Evolutionary conservation across 2,888 invertebrate species (phyloP), one percentile per base, ranked within the genome.

Genomic region (Tigriopus californicus): DNA sequence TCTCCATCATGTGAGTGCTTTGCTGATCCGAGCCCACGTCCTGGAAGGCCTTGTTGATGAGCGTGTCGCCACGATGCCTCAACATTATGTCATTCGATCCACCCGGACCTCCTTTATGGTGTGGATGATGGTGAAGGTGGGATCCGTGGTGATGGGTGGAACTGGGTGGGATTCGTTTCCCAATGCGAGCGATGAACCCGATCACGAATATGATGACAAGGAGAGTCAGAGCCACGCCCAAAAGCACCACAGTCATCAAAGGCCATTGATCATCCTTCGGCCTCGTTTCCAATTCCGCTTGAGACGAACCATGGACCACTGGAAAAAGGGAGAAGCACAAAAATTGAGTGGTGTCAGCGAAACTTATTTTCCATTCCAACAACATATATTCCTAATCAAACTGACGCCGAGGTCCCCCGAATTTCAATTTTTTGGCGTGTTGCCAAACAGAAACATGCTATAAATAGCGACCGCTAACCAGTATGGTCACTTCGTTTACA

Each of bases 141-240:
- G 44, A n/a, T n/a, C 44, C 18, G 10, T 44, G 41, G 41, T 13
- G 44, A 18, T 44, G n/a, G 44, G 44, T 18, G 15, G 44, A 44
- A 18, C 15, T 18, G 15, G 18, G 15, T n/a, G 44, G 15, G 15
- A 18, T 18, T n/a, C 15, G 15, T 18, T n/a, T 18, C 44, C 15
- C 44, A 18, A 18, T 18, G 15, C 44, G n/a, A 41, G 54, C 54
- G 41, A 54, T 24, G 25, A 54, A 11, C 15, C 33, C 54, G 41
- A 54, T 54, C 40, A 41, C 54, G 15, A 54, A 18, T n/a, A 33
- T 41, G 41, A 54, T 54, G 25, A 54, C 41, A 15, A 54, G 54
- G 13, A 54, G 54, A 13, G 54, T 54, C 20, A 54, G 41, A 18
- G 54, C 54, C 18, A 41, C 41, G 24, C 33, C 24, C 4, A 54